A percentile compares a stretch with the other conserved stretches of the same genome.
Evolutionary conservation across 2,888 invertebrate genomes (phyloP).

Genomic region (Cosmorhoe ocellata): DNA sequence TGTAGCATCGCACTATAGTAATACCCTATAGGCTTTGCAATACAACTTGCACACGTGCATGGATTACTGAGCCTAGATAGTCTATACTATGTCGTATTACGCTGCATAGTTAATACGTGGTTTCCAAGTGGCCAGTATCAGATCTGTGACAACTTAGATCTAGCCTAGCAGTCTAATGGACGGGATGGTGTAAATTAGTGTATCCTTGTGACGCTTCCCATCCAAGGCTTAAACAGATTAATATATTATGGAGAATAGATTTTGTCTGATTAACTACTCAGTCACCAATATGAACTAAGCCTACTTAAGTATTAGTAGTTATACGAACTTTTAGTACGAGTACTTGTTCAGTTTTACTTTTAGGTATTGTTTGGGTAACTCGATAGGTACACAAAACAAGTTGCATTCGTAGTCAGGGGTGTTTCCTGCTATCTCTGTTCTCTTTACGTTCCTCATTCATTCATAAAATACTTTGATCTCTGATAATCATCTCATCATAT

Average conservation of each 20-base stretch:
- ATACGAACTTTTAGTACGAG: no score
- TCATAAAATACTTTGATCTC: no score
- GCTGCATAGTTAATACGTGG: constrained; percentile 26
- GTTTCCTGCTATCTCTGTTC: no score
- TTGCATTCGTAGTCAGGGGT: no score
- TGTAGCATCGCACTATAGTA: background rate
- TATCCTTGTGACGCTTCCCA: constrained; percentile 17
- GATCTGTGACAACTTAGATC: constrained; percentile 20
- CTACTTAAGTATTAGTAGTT: no score
- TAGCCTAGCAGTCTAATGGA: constrained; percentile 18
- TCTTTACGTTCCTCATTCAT: no score
- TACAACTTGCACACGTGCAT: constrained; percentile 13
- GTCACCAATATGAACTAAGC: no score
- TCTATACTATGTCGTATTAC: constrained; percentile 17
- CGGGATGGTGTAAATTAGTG: constrained; percentile 24
- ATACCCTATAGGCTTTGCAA: constrained; percentile 7
- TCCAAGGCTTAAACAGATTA: constrained; percentile 12
- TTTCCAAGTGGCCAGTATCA: constrained; percentile 22
- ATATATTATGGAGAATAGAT: background rate
- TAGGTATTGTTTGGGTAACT: no score
- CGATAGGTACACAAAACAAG: no score
- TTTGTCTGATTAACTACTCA: background rate
- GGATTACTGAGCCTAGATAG: constrained; percentile 17
- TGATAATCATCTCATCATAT: no score
- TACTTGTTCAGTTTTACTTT: no score